Percentiles rank a stretch among this genome's conserved stretches.
Conservation (phyloP, 1,140 invertebrate genomes). For the Probaryconus sp. region DNA sequence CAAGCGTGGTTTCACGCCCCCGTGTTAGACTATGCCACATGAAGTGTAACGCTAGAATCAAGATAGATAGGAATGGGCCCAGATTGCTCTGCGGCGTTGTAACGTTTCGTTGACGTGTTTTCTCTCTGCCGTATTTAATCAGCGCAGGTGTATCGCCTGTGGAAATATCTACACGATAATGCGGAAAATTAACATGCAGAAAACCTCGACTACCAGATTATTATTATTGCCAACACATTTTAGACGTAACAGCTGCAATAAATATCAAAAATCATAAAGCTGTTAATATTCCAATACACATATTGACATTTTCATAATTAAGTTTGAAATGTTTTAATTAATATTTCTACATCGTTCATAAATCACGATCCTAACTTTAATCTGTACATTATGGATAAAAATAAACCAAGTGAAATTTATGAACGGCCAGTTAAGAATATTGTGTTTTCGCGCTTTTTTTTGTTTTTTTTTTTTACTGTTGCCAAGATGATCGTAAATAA, state of each 20-base stretch:
- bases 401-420: too few relatives aligned
- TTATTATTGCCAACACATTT: constrained; percentile 9
- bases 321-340: constrained; percentile 33
- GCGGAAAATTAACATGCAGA: constrained; percentile 19
- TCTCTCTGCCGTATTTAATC: constrained; percentile 12
- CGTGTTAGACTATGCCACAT: constrained; percentile 1
- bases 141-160: constrained; percentile 20
- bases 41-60: constrained; percentile 32
- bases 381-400: too few relatives aligned
- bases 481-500: constrained; percentile 24
- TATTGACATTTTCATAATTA: constrained; percentile 11
- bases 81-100: too few relatives aligned
- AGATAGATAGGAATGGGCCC: too few relatives aligned
- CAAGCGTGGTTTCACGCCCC: constrained; percentile 15
- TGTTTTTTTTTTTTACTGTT: neutral
- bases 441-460: neutral
- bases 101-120: constrained; percentile 9
- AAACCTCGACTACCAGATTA: constrained; percentile 13
- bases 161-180: constrained; percentile 14
- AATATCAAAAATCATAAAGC: constrained; percentile 23
- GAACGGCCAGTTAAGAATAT: neutral
- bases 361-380: constrained; percentile 3
- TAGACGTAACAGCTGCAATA: constrained; percentile 6
- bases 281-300: neutral
- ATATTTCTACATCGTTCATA: constrained; percentile 2